Percentiles rank a stretch among this genome's conserved stretches.
Evolutionary conservation across 2,113 vertebrate species (phyloP).

Genomic region (Sterrhoptilus dennistouni): DNA sequence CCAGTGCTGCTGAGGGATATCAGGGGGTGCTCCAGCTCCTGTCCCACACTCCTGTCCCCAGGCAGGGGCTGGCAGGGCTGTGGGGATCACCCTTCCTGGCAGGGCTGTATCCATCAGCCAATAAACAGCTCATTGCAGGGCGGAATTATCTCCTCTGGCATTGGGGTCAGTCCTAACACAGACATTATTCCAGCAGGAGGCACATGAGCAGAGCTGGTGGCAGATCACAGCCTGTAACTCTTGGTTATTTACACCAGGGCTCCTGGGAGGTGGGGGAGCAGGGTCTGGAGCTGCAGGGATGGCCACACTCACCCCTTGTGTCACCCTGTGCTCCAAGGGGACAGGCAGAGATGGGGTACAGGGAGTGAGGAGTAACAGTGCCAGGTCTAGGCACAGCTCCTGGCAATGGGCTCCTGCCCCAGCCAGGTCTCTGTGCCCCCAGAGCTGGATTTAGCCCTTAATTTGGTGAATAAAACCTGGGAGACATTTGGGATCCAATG

Average conservation of each 20-base stretch:
- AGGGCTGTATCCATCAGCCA: not conserved
- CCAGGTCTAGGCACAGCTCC: not conserved
- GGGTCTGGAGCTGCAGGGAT: not conserved
- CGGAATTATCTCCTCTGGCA: not conserved
- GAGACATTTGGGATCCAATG: accelerated
- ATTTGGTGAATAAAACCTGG: accelerated
- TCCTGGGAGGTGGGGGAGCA: accelerated
- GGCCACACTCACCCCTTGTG: not conserved
- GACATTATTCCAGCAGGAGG: not conserved
- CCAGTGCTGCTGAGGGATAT: accelerated
- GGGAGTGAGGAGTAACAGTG: accelerated
- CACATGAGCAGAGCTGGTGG: not conserved
- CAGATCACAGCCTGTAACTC: not conserved
- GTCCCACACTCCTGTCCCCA: accelerated
- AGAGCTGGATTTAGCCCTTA: not conserved
- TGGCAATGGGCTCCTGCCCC: not conserved
- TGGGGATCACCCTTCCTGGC: not conserved
- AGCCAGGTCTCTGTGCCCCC: accelerated
- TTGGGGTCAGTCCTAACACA: not conserved
- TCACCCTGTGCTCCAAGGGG: accelerated
- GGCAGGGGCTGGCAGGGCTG: not conserved
- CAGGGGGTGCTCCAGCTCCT: not conserved
- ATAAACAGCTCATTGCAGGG: not conserved
- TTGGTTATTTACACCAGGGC: not conserved
- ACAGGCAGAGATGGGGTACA: not conserved